Evolutionary conservation across 2,888 invertebrate species (phyloP).

Genomic region (Hirtodrosophila cameraria): DNA sequence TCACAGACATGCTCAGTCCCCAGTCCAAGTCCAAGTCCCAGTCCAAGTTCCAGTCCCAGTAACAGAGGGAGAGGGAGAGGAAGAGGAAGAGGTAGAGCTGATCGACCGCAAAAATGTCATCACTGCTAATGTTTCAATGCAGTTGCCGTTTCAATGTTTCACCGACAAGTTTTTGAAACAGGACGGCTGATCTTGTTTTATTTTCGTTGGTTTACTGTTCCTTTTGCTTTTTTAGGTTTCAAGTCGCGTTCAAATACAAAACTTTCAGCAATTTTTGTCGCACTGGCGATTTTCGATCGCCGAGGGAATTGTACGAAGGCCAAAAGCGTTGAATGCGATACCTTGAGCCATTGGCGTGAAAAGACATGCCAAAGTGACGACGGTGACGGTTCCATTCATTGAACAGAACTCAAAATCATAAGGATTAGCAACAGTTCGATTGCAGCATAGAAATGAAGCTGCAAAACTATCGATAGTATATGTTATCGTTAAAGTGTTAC

Average conservation of each 20-base stretch:
- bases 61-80: neutral
- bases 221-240: slow-evolving; percentile 39
- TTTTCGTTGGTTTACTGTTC: neutral
- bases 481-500: too few relatives aligned
- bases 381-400: slow-evolving; percentile 45
- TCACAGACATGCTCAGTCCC: too few relatives aligned
- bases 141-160: slow-evolving; percentile 59
- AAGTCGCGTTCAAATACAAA: slow-evolving; percentile 63
- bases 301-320: slow-evolving; percentile 63
- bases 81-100: slow-evolving; percentile 1
- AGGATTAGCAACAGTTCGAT: slow-evolving; percentile 15
- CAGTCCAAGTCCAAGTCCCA: neutral
- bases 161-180: slow-evolving; percentile 46
- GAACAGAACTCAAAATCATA: slow-evolving; percentile 7
- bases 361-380: slow-evolving; percentile 71
- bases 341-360: slow-evolving; percentile 74
- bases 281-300: slow-evolving; percentile 46
- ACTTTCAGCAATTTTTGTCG: slow-evolving; percentile 65
- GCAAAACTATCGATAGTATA: too few relatives aligned
- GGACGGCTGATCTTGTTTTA: slow-evolving; percentile 56
- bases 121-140: slow-evolving; percentile 82
- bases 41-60: too few relatives aligned
- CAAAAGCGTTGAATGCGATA: slow-evolving; percentile 81
- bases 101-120: slow-evolving; percentile 82
- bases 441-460: neutral